Evolutionary conservation across 2,113 vertebrate genomes (phyloP).

Genomic region (Chlorodrepanis virens): DNA sequence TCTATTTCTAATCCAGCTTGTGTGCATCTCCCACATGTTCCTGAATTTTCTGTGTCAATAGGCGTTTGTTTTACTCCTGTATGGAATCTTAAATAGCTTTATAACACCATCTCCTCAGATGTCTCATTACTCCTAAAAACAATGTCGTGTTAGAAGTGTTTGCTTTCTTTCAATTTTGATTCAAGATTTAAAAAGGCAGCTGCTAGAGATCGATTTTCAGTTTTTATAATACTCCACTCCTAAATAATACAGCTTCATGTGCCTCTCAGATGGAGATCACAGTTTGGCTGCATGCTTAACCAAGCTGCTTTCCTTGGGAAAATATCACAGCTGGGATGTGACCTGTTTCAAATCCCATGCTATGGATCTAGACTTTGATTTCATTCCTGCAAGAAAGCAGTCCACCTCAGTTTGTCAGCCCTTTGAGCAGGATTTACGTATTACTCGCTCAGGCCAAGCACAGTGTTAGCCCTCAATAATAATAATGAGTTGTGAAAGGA

Average conservation of each 20-base stretch:
- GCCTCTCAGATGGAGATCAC: neutral
- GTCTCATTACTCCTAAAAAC: slow-evolving; percentile 1
- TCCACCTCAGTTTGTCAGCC: neutral
- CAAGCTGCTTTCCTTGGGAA: slow-evolving; percentile 2
- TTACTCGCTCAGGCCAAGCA: neutral
- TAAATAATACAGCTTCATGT: neutral
- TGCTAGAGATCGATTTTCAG: neutral
- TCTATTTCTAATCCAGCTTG: neutral
- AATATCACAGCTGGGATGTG: slow-evolving; percentile 29
- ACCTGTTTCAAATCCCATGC: neutral
- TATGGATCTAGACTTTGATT: neutral
- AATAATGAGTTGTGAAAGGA: slow-evolving; percentile 26
- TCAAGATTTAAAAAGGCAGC: neutral
- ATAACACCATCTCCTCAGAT: neutral
- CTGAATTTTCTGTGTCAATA: neutral
- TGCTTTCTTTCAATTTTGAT: neutral
- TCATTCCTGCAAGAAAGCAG: neutral
- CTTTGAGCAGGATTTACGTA: neutral
- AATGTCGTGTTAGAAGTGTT: neutral
- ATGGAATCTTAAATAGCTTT: neutral
- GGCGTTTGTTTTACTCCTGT: neutral
- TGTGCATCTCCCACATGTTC: neutral
- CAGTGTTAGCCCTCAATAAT: neutral
- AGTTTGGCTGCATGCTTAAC: neutral
- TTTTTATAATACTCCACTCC: neutral